Base-by-base conservation (phyloP, 2,888 invertebrate species). In the Tenthredo notha region DNA sequence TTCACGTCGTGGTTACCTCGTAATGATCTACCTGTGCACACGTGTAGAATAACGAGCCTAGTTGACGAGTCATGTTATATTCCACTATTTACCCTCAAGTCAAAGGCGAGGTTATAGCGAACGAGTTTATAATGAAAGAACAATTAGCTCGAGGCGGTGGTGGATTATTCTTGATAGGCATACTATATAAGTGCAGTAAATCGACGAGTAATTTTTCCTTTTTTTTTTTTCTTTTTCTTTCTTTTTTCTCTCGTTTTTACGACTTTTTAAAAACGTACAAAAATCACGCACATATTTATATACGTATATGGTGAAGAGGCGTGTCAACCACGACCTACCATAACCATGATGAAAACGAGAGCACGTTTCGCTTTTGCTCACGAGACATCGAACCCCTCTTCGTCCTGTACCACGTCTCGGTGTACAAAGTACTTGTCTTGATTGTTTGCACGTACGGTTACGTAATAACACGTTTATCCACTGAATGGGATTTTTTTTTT, bases 371-470 rank as follows among this genome's bases (percentile, higher is more conserved):
- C 80, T 61, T 74, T 74, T 74, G 72, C 9, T 40, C 43, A 21
- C 21, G 43, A 21, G 15, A 74, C n/a, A 40, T 9, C 43, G 18
- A 33, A 6, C 5, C 33, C 33, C 33, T 77, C 54, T 7, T 40
- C 40, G 7, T 61, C 61, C 21, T 61, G 54, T 58, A 12, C 58
- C 18, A 33, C 40, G 29, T 50, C 33, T 18, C 43, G 43, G 80
- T 29, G 75, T 37, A 80, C 33, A 80, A 47, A 29, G 82, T 54
- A 74, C 80, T 70, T 58, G 70, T 43, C 80, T 67, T 72, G 75
- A 80, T 85, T 85, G 85, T 85, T 86, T 86, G 85, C 84, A 65
- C 77, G 83, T 84, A 85, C 75, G 85, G 61, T 85, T 85, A 85
- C 86, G 78, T 86, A 85, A 86, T 85, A 85, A 86, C 84, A 85